A percentile compares a stretch with the other conserved stretches of the same genome.
Conservation (phyloP, 2,888 invertebrate species). For the Dynastes hyllus region DNA sequence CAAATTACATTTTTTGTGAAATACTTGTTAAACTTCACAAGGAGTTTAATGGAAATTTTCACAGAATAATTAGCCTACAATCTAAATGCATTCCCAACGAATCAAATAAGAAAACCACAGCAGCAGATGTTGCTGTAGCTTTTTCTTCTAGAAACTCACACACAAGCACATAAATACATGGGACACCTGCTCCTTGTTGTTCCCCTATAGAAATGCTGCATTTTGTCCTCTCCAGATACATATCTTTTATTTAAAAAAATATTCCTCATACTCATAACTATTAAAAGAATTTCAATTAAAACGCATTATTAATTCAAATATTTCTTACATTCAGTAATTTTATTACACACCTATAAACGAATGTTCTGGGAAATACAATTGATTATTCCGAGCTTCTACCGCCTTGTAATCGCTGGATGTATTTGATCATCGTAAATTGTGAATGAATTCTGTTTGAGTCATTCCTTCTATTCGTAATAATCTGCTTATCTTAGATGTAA, state of each 20-base stretch:
- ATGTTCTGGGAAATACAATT: too few relatives aligned
- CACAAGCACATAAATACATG: neutral
- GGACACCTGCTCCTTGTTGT: constrained; percentile 7
- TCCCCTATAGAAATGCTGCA: neutral
- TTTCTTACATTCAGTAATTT: neutral
- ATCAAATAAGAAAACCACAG: neutral
- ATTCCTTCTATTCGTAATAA: neutral
- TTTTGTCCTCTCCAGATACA: neutral
- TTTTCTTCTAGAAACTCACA: neutral
- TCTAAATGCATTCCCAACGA: neutral
- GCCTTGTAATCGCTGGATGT: neutral
- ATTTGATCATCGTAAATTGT: neutral
- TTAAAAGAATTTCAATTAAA: neutral
- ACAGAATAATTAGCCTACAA: neutral
- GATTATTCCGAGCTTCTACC: too few relatives aligned
- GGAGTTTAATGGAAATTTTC: neutral
- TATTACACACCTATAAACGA: neutral
- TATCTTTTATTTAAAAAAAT: neutral
- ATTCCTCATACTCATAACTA: neutral
- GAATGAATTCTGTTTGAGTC: neutral
- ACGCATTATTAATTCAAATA: neutral
- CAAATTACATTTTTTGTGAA: neutral
- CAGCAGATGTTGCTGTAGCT: neutral
- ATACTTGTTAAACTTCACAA: neutral
- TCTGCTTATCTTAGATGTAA: neutral